phyloP scores from a whole-genome alignment of 1,140 invertebrate species.

The Venustaconcha ellipsiformis region DNA sequence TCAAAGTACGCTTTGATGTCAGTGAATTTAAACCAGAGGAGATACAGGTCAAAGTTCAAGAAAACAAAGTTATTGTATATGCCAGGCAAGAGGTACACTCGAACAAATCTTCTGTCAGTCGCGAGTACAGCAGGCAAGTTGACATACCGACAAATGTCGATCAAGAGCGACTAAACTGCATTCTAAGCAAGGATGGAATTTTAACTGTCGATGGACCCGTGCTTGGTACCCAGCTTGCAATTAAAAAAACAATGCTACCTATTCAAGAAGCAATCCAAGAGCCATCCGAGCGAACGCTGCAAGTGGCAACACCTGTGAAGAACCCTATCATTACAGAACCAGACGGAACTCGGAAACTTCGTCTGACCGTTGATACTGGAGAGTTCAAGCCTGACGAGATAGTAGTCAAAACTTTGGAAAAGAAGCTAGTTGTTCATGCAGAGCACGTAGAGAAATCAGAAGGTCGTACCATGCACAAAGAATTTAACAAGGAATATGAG shows the following conservation, averaged over 20 bases:
- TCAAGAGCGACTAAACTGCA: constrained; percentile 58
- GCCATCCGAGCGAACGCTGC: constrained; percentile 32
- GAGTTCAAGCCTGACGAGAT: constrained; percentile 66
- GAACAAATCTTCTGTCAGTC: constrained; percentile 53
- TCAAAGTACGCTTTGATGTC: constrained; percentile 65
- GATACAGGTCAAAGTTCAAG: constrained; percentile 63
- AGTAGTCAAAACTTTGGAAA: constrained; percentile 64
- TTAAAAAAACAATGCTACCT: constrained; percentile 44
- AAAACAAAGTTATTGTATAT: constrained; percentile 60
- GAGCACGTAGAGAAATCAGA: constrained; percentile 65
- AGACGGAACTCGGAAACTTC: constrained; percentile 60
- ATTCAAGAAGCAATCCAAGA: constrained; percentile 34
- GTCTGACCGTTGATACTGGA: constrained; percentile 62
- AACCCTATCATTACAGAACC: constrained; percentile 63
- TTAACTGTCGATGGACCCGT: constrained; percentile 61
- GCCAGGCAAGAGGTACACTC: constrained; percentile 60
- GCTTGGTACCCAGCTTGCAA: constrained; percentile 34
- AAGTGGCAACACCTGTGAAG: constrained; percentile 56
- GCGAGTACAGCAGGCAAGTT: constrained; percentile 65
- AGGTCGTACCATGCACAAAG: constrained; percentile 63
- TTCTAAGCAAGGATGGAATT: constrained; percentile 65
- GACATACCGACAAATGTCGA: constrained; percentile 65
- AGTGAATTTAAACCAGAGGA: constrained; percentile 65
- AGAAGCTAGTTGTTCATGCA: constrained; percentile 64
- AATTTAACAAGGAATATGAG: constrained; percentile 69